Evolutionary conservation across 2,797 vertebrate genomes (phyloP).

Genomic region (Petrocephalus schoutedeni): DNA sequence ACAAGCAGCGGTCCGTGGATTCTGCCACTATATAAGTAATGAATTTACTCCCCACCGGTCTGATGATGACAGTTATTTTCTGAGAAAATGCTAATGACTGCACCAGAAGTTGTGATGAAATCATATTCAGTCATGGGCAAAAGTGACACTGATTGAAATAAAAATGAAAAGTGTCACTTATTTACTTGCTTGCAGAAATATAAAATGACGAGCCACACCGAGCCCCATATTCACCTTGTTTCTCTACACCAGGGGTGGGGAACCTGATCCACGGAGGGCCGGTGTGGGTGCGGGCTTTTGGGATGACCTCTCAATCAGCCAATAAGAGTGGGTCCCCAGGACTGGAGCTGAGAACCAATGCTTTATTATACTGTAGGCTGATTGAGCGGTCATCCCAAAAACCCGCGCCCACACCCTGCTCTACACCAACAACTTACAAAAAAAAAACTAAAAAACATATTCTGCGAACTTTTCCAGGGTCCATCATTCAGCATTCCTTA

Average conservation of each 20-base stretch:
- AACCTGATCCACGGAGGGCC: too few species aligned
- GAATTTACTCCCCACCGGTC: neutral
- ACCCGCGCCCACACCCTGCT: neutral
- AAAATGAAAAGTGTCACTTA: neutral
- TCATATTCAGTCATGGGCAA: neutral
- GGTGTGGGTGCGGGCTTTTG: too few species aligned
- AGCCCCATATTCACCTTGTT: neutral
- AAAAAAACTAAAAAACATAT: neutral
- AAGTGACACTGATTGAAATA: neutral
- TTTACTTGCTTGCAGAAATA: neutral
- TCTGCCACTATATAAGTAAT: neutral
- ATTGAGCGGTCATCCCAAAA: too few species aligned
- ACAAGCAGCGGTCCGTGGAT: neutral
- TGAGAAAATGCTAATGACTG: neutral
- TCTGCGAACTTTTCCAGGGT: neutral
- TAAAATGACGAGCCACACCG: neutral
- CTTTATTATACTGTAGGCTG: too few species aligned
- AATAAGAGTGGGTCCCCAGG: too few species aligned
- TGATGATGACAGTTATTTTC: neutral
- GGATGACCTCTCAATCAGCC: too few species aligned
- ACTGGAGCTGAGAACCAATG: too few species aligned
- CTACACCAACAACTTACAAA: neutral
- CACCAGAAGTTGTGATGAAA: neutral
- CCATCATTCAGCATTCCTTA: neutral
- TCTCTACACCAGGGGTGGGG: neutral